Base-by-base conservation (phyloP, 2,113 vertebrate genomes). In the Peromyscus leucopus region DNA sequence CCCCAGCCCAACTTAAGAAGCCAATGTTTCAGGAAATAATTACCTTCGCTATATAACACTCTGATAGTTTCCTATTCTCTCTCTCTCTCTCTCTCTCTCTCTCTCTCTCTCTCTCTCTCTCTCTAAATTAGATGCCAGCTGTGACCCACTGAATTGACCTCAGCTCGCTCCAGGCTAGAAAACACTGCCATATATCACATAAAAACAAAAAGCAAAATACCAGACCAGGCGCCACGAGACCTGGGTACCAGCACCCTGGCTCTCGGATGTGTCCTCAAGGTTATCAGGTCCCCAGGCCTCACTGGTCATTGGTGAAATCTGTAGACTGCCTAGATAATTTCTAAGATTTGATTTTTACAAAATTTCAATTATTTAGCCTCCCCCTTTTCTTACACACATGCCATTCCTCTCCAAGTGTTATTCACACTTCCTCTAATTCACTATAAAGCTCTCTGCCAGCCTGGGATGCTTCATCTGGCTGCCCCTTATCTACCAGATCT, bases 21-120 rank as follows among this genome's bases (percentile, higher is more conserved):
- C 33, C 63, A 69, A 55, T 10, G 17, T 6, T 92, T 94, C 82
- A 42, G 76, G 46, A 89, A 96, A 91, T 55, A 85, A 46, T 91
- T 72, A 74, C 13, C 31, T 69, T 67, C 46, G 48, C 69, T 46
- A 61, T 31, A 48, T 59, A 36, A 74, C 10, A 36, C 28, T 72
- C 55, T 96, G 63, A 82, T 67, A 86, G n/a, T 94, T 89, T 90
- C 90, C 84, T 90, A 71, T 71, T 96, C 95, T n/a, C 17, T 72
- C 36, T 72, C 69, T 72, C 36, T 69, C 31, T 31, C 11, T 31
- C 28, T 31, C 65, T 65, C 22, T 65, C 63, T 65, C 63, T 65
- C 31, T 36, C 67, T 61, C 63, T 65, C 24, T 65, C 26, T 69
- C 31, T 67, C 4, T 69, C 67, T 69, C 31, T 69, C 67, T 69